Evolutionary conservation across 2,797 vertebrate species (phyloP).

Genomic region (Sebastes trivittatus): DNA sequence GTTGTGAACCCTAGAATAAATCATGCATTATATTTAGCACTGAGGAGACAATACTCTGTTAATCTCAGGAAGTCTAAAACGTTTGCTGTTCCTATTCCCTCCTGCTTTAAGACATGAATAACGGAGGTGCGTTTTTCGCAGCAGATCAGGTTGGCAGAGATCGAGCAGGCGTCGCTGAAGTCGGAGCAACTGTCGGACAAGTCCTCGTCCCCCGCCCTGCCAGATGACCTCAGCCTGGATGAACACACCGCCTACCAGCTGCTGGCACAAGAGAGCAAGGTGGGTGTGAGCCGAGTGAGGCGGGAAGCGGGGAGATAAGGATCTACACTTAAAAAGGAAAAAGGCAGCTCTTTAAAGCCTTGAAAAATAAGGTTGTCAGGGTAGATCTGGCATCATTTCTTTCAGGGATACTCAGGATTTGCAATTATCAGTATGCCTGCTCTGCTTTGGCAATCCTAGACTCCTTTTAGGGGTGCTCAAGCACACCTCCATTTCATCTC

Average conservation of each 20-base stretch:
- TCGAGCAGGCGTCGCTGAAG: conserved; percentile 94
- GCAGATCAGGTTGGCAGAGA: conserved; percentile 97
- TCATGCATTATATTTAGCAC: neutral
- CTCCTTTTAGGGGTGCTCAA: too few species aligned
- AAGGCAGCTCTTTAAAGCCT: too few species aligned
- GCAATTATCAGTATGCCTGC: too few species aligned
- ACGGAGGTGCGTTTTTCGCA: conserved; percentile 60
- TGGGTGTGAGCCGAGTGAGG: conserved; percentile 51
- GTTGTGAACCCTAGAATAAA: neutral
- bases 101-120: conserved; percentile 29
- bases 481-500: too few species aligned
- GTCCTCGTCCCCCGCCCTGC: conserved; percentile 91
- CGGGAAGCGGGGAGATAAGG: neutral
- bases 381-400: neutral
- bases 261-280: conserved; percentile 85
- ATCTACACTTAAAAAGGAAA: neutral
- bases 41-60: neutral
- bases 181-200: conserved; percentile 91
- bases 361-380: neutral
- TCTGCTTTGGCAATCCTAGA: too few species aligned
- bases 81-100: neutral
- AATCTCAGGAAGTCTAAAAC: neutral
- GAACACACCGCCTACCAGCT: conserved; percentile 86
- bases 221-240: conserved; percentile 92
- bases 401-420: neutral